Conservation (phyloP, 92 coral and sea anemone genomes). For the Zoanthus solanderi region DNA sequence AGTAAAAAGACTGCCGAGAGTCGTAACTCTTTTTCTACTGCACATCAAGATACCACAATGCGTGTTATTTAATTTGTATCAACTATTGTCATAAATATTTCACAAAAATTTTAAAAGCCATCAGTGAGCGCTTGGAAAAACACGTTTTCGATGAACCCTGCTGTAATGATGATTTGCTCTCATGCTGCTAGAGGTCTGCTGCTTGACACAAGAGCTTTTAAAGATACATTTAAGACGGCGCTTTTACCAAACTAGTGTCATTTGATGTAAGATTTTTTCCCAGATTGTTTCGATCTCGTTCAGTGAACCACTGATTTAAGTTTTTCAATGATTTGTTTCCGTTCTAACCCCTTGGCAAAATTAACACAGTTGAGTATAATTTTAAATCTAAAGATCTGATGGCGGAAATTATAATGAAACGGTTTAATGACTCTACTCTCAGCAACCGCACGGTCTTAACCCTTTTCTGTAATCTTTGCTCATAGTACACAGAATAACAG, state of each 20-base stretch:
- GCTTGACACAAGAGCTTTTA: constrained; percentile 6
- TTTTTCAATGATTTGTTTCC: constrained; percentile 30
- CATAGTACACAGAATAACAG: constrained; percentile 92
- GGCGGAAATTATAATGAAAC: background rate
- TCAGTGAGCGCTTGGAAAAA: background rate
- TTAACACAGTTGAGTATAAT: background rate
- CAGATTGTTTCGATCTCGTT: background rate
- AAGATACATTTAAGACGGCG: background rate
- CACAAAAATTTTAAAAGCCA: background rate
- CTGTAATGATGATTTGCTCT: background rate
- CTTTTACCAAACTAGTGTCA: background rate
- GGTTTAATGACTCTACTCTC: background rate
- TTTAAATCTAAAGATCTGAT: background rate
- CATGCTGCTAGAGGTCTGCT: background rate
- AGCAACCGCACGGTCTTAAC: constrained; percentile 80
- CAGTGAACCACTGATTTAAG: background rate
- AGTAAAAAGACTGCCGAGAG: background rate
- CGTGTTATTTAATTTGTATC: background rate
- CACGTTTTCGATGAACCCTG: background rate
- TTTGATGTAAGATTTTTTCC: background rate
- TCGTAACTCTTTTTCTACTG: background rate
- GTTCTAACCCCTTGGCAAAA: constrained; percentile 28
- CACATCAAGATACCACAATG: background rate
- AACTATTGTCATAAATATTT: background rate
- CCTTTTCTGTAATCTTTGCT: constrained; percentile 96